These are phyloP conservation scores for Clamator glandarius DNA, from an alignment of 2,797 vertebrate genomes.

Conservation along the genomic window DNA sequence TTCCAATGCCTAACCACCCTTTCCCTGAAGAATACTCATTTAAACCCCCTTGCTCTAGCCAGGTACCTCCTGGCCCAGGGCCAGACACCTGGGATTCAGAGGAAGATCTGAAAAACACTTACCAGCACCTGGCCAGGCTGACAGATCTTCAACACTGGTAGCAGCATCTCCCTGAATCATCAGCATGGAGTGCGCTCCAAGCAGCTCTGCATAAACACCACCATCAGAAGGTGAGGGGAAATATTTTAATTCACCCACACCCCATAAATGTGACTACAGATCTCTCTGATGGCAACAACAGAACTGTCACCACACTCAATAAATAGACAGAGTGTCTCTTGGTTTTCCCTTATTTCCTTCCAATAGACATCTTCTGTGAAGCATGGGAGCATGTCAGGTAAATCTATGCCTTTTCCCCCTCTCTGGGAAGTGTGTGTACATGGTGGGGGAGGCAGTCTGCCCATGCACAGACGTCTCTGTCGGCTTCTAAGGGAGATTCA, in stretches of 20 bases:
- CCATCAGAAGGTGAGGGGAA: not conserved
- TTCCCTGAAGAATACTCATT: too few relatives aligned
- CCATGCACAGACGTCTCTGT: not conserved
- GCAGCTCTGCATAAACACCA: not conserved
- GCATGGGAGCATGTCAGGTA: not conserved
- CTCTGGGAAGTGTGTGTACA: not conserved
- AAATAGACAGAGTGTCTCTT: constrained; percentile 25
- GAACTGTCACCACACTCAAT: not conserved
- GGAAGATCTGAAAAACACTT: not conserved
- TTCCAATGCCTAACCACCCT: too few relatives aligned
- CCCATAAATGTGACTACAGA: not conserved
- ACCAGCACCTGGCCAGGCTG: accelerated
- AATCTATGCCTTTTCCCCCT: not conserved
- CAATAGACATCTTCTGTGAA: not conserved
- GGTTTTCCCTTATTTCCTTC: not conserved
- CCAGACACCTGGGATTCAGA: not conserved
- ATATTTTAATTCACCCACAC: constrained; percentile 38
- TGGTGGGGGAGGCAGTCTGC: not conserved
- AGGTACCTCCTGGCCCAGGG: accelerated
- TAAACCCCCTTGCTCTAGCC: not conserved
- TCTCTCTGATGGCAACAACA: constrained; percentile 34
- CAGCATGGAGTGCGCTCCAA: not conserved
- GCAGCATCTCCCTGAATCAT: not conserved
- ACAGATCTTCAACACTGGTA: not conserved
- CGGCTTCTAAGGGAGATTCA: not conserved